These are phyloP conservation scores for Lepidotrigona ventralis DNA, from an alignment of 1,140 invertebrate genomes.

Conservation along the genomic window DNA sequence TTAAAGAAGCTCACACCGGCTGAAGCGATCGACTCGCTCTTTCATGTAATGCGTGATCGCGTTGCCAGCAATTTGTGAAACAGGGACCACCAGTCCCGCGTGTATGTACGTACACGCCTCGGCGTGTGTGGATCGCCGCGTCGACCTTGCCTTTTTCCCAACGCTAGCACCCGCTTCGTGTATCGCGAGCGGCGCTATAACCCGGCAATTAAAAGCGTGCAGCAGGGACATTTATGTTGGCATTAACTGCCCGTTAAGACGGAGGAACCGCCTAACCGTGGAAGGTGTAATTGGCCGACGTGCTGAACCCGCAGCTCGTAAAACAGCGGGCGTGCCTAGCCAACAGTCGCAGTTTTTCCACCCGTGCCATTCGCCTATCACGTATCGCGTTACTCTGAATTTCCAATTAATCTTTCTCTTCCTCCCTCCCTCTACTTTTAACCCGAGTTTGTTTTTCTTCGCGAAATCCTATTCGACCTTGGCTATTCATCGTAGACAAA, in stretches of 20 bases:
- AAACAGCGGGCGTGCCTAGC: conserved; percentile 69
- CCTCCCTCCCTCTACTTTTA: neutral
- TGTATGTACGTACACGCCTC: neutral
- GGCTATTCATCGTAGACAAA: neutral
- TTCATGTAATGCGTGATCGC: conserved; percentile 8
- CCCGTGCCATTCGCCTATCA: conserved; percentile 15
- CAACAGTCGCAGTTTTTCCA: conserved; percentile 65
- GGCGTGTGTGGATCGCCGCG: conserved; percentile 1
- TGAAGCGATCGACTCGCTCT: neutral
- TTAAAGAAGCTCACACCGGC: neutral
- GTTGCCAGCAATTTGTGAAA: conserved; percentile 38
- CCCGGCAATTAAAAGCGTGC: conserved; percentile 74
- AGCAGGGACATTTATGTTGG: conserved; percentile 73
- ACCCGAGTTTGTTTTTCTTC: neutral
- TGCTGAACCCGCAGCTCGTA: conserved; percentile 73
- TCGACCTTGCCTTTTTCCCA: conserved; percentile 9
- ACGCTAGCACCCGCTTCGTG: conserved; percentile 12
- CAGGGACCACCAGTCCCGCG: conserved; percentile 25
- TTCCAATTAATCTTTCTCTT: neutral
- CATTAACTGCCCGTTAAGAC: conserved; percentile 77
- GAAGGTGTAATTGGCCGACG: conserved; percentile 75
- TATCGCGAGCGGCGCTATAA: conserved; percentile 64
- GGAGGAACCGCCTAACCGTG: conserved; percentile 72
- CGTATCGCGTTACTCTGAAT: conserved; percentile 23
- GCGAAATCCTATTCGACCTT: neutral